These are phyloP conservation scores for Deladenus siricidicola DNA, from an alignment of 2,888 invertebrate species.

Conservation along the genomic window DNA sequence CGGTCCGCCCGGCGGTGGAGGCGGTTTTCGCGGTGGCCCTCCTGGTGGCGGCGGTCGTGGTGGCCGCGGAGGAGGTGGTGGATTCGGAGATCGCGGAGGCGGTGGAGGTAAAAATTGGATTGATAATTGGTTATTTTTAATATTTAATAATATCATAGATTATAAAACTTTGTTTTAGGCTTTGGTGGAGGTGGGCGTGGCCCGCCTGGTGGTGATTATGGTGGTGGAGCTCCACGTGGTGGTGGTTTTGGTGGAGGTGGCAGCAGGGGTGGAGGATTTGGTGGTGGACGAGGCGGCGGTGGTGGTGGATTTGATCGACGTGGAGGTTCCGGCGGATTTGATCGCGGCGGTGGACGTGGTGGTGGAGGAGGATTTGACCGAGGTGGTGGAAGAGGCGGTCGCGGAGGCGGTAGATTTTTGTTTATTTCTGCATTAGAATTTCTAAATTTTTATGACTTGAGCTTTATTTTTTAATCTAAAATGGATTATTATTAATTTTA, in stretches of 20 bases:
- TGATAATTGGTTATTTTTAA: not conserved
- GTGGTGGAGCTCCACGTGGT: constrained; percentile 4
- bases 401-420: not conserved
- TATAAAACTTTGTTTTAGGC: not conserved
- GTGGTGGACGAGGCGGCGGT: constrained; percentile 9
- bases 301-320: constrained; percentile 12
- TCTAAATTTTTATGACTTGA: too few relatives aligned
- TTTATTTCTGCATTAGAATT: too few relatives aligned
- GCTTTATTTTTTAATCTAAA: too few relatives aligned
- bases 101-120: not conserved
- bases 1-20: constrained; percentile 17
- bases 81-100: constrained; percentile 13
- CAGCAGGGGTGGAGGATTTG: too few relatives aligned
- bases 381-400: constrained; percentile 13
- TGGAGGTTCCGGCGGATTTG: constrained; percentile 13
- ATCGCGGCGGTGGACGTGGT: constrained; percentile 23
- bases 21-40: too few relatives aligned
- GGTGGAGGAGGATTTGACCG: constrained; percentile 13
- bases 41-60: constrained; percentile 11
- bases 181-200: constrained; percentile 4
- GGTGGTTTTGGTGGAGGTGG: constrained; percentile 14
- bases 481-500: too few relatives aligned
- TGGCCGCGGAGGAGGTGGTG: constrained; percentile 11
- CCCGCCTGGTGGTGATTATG: constrained; percentile 13
- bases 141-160: not conserved